A percentile compares a stretch with the other conserved stretches of the same genome.
Evolutionary conservation across 1,140 invertebrate species (phyloP).

Genomic region (Dreissena rostriformis): DNA sequence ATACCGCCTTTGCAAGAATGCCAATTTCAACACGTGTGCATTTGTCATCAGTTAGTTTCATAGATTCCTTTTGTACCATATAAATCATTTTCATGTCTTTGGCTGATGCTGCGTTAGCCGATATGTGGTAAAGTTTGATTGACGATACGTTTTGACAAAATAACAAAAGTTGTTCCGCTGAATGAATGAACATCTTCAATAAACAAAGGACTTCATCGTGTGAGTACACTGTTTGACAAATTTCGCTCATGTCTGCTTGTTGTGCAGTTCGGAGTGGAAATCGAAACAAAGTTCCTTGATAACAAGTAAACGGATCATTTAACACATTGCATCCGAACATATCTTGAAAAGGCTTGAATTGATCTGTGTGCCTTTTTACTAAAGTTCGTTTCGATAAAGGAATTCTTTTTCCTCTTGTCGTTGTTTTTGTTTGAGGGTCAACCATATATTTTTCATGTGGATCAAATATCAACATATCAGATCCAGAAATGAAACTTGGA

Average conservation of each 20-base stretch:
- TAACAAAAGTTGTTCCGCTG: constrained; percentile 62
- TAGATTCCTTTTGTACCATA: not conserved
- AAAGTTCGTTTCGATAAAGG: constrained; percentile 35
- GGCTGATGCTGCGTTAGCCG: not conserved
- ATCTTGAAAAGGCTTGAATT: constrained; percentile 70
- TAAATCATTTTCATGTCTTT: not conserved
- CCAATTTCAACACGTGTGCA: not conserved
- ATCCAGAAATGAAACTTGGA: constrained; percentile 72
- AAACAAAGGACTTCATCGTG: constrained; percentile 58
- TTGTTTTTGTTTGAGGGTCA: constrained; percentile 22
- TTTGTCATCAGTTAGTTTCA: not conserved
- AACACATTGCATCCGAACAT: constrained; percentile 68
- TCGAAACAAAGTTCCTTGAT: constrained; percentile 76
- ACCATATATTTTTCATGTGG: constrained; percentile 68
- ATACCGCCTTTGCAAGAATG: too few relatives aligned
- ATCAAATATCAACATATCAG: constrained; percentile 74
- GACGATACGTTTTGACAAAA: constrained; percentile 69
- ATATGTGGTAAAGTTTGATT: constrained; percentile 63
- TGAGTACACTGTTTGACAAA: constrained; percentile 62
- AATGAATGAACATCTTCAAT: constrained; percentile 57
- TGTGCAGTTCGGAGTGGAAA: constrained; percentile 67
- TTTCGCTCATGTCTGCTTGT: constrained; percentile 66
- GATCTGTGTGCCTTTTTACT: constrained; percentile 58
- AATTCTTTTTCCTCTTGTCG: constrained; percentile 65
- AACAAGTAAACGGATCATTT: not conserved